Evolutionary conservation across 2,888 invertebrate genomes (phyloP).

Genomic region (Caenorhabditis uteleia): DNA sequence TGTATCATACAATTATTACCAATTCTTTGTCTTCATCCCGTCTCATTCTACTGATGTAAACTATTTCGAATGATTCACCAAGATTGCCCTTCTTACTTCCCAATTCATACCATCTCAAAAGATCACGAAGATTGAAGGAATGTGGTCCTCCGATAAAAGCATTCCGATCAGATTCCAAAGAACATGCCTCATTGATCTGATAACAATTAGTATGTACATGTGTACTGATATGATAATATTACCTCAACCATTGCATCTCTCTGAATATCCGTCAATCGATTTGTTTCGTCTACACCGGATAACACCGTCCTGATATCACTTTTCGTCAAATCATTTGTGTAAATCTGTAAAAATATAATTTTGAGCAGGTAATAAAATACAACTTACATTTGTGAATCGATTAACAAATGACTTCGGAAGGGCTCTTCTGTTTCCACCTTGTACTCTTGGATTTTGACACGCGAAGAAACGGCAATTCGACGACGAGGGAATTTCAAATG

Average conservation of each 20-base stretch:
- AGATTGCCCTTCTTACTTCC: constrained; percentile 54
- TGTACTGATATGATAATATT: not conserved
- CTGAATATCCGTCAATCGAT: constrained; percentile 20
- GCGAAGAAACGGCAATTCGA: constrained; percentile 86
- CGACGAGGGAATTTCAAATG: constrained; percentile 52
- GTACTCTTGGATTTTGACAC: constrained; percentile 93
- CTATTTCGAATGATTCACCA: constrained; percentile 76
- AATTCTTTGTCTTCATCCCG: constrained; percentile 80
- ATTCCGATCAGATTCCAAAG: constrained; percentile 19
- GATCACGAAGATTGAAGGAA: constrained; percentile 95
- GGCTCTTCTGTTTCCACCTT: constrained; percentile 94
- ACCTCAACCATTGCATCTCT: constrained; percentile 33
- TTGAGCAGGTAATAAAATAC: too few species aligned
- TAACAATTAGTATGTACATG: not conserved
- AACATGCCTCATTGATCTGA: constrained; percentile 22
- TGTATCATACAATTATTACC: too few species aligned
- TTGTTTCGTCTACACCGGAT: constrained; percentile 34
- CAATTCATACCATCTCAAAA: constrained; percentile 87
- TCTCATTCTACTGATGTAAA: constrained; percentile 88
- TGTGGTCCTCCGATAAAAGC: constrained; percentile 82
- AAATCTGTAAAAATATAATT: constrained; percentile 34
- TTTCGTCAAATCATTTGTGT: constrained; percentile 54
- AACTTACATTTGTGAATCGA: constrained; percentile 85
- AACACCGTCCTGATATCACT: constrained; percentile 49
- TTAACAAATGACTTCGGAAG: constrained; percentile 95